Evolutionary conservation across 92 coral and sea anemone species (phyloP).

Genomic region (Porites evermanni): DNA sequence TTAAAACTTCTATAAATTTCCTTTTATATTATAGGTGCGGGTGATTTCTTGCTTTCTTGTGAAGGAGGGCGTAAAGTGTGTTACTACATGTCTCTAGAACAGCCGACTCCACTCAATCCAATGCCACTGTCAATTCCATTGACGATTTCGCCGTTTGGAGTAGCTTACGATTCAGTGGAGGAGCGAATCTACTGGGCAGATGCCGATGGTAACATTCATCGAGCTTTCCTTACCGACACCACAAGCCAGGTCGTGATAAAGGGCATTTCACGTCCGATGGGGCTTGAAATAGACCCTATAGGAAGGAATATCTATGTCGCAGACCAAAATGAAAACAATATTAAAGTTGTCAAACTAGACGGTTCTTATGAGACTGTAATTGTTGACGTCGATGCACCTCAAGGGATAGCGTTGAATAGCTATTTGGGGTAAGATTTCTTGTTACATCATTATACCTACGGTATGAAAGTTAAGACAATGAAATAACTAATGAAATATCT

Average conservation of each 20-base stretch:
- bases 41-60: constrained; percentile 11
- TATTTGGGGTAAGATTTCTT: constrained; percentile 43
- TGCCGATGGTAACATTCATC: constrained; percentile 40
- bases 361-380: constrained; percentile 63
- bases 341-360: constrained; percentile 63
- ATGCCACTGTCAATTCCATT: background rate
- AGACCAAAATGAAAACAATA: constrained; percentile 46
- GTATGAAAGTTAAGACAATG: no score
- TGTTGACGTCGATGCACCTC: constrained; percentile 49
- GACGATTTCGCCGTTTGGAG: constrained; percentile 41
- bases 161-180: constrained; percentile 73
- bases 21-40: background rate
- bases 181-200: constrained; percentile 81
- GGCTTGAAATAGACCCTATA: constrained; percentile 68
- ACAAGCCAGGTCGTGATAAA: constrained; percentile 49
- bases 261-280: constrained; percentile 51
- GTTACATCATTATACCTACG: no score
- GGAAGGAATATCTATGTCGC: constrained; percentile 77
- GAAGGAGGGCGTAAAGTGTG: constrained; percentile 21
- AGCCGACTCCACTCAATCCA: background rate
- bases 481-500: no score
- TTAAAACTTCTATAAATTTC: background rate
- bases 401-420: constrained; percentile 65
- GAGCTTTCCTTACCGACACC: constrained; percentile 70
- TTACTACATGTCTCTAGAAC: background rate